Conservation (phyloP, 2,888 invertebrate genomes). For the Cantharis flavilabris region DNA sequence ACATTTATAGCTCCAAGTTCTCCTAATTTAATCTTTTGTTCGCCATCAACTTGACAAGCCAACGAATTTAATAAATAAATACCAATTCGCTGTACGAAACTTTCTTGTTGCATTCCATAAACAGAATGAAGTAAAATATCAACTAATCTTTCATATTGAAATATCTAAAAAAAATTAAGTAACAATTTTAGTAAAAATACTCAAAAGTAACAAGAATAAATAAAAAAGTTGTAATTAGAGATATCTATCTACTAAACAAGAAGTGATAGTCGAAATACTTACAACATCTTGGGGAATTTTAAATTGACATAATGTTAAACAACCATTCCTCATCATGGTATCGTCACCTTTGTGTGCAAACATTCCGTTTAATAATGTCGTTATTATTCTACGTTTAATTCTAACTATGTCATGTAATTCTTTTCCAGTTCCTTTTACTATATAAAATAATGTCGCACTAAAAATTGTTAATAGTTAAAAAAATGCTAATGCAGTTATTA, state of each 20-base stretch:
- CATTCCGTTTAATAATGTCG: conserved; percentile 87
- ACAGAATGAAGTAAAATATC: conserved; percentile 82
- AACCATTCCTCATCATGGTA: conserved; percentile 96
- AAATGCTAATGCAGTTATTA: too few relatives aligned
- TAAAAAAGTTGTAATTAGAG: too few relatives aligned
- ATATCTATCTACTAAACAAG: too few relatives aligned
- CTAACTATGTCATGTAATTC: conserved; percentile 68
- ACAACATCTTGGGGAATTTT: conserved; percentile 94
- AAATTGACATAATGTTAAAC: conserved; percentile 92
- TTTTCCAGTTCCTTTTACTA: conserved; percentile 86
- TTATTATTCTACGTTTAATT: conserved; percentile 79
- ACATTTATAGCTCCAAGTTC: conserved; percentile 86
- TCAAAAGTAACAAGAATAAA: too few relatives aligned
- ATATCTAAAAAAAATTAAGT: conserved; percentile 65
- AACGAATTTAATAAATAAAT: conserved; percentile 93
- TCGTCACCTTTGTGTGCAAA: conserved; percentile 81
- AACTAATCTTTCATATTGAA: conserved; percentile 87
- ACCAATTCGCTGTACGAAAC: conserved; percentile 92
- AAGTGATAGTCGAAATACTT: conserved; percentile 48
- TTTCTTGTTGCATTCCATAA: conserved; percentile 80
- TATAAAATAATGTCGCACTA: conserved; percentile 93
- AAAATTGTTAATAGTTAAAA: conserved; percentile 35
- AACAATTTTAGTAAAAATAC: conserved; percentile 7
- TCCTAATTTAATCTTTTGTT: conserved; percentile 89
- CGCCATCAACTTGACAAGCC: conserved; percentile 94